Evolutionary conservation across 2,797 vertebrate species (phyloP).

Genomic region (Bradypus variegatus): DNA sequence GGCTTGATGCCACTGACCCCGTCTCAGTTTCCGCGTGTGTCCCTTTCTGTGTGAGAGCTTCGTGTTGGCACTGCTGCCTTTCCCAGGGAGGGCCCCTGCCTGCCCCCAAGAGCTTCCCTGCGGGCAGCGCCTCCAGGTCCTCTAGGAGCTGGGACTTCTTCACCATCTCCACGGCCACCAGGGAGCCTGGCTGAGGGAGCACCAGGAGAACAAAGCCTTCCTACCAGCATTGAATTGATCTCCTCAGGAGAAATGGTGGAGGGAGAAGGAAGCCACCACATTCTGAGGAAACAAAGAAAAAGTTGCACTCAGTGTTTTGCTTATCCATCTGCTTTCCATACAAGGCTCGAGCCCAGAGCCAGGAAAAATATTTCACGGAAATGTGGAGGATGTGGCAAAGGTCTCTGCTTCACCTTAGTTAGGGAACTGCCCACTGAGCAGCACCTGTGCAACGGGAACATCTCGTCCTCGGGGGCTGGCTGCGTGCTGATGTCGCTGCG

Average conservation of each 20-base stretch:
- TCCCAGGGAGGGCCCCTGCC: too few relatives aligned
- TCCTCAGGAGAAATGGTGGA: slow-evolving; percentile 14
- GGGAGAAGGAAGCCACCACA: slow-evolving; percentile 11
- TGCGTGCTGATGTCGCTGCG: background rate
- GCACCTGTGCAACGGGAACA: background rate
- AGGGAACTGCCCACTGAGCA: slow-evolving; percentile 22
- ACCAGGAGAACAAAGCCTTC: background rate
- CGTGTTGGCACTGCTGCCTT: background rate
- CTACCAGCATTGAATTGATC: background rate
- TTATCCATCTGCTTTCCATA: slow-evolving; percentile 21
- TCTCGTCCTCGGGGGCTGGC: background rate
- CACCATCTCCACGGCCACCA: background rate
- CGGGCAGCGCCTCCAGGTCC: too few relatives aligned
- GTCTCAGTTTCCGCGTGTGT: background rate
- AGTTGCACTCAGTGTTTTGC: slow-evolving; percentile 16
- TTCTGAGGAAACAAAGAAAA: slow-evolving; percentile 43
- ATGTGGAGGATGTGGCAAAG: background rate
- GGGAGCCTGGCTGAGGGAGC: background rate
- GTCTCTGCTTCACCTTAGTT: background rate
- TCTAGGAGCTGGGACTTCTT: background rate
- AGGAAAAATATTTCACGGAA: slow-evolving; percentile 42
- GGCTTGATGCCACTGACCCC: background rate
- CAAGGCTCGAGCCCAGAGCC: background rate
- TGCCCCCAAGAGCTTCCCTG: too few relatives aligned
- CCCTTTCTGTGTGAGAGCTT: background rate